A percentile compares a stretch with the other conserved stretches of the same genome.
phyloP scores from a whole-genome alignment of 2,113 vertebrate genomes.

The human region GRCh38 chr12:66241001-66241500 shows the following conservation, averaged over 20 bases:
- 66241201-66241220: neutral
- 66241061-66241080: neutral
- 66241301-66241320: neutral
- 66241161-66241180: neutral
- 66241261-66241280: neutral
- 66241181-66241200: neutral
- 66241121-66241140: neutral
- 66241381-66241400: neutral
- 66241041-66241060: neutral
- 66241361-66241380: neutral
- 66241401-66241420: neutral
- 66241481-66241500: neutral
- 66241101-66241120: neutral
- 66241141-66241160: neutral
- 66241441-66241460: neutral
- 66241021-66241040: neutral
- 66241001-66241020: neutral
- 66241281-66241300: neutral
- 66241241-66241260: neutral
- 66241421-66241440: neutral
- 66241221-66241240: neutral
- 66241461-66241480: neutral
- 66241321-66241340: neutral
- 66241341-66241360: neutral
- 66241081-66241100: neutral